These are phyloP conservation scores for Camponotus vicinus DNA, from an alignment of 1,140 invertebrate species.

Conservation along the genomic window DNA sequence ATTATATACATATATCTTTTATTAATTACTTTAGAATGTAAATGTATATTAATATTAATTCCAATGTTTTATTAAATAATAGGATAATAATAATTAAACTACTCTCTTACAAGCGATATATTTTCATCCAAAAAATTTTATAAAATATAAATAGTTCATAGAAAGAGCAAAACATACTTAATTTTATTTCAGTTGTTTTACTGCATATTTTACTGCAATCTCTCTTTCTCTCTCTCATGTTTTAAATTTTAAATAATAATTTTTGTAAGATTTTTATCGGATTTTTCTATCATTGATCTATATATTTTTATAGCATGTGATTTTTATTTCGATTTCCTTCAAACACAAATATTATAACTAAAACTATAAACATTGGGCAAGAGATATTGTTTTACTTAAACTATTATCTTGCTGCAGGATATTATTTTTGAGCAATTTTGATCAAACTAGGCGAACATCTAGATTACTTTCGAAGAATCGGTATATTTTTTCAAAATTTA, in stretches of 20 bases:
- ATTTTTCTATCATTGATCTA: neutral
- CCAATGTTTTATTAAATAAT: neutral
- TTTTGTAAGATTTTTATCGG: neutral
- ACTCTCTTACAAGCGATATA: neutral
- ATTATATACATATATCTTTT: neutral
- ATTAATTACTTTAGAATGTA: neutral
- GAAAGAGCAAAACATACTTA: neutral
- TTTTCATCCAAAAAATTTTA: neutral
- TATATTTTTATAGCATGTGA: neutral
- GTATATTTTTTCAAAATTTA: conserved; percentile 21
- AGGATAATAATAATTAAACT: neutral
- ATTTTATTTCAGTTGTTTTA: neutral
- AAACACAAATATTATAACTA: conserved; percentile 2
- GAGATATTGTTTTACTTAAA: conserved; percentile 50
- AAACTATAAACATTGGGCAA: conserved; percentile 24
- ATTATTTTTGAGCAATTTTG: conserved; percentile 33
- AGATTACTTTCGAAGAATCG: neutral
- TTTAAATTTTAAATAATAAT: neutral
- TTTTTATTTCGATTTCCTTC: conserved; percentile 22
- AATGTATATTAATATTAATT: neutral
- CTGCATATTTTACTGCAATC: no score
- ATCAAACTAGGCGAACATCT: conserved; percentile 18
- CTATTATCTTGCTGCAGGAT: conserved; percentile 11
- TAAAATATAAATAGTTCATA: neutral
- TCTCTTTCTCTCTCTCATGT: no score